Evolutionary conservation across 2,113 vertebrate genomes (phyloP), one percentile per base, ranked within the genome.

Genomic region (Propithecus coquereli): DNA sequence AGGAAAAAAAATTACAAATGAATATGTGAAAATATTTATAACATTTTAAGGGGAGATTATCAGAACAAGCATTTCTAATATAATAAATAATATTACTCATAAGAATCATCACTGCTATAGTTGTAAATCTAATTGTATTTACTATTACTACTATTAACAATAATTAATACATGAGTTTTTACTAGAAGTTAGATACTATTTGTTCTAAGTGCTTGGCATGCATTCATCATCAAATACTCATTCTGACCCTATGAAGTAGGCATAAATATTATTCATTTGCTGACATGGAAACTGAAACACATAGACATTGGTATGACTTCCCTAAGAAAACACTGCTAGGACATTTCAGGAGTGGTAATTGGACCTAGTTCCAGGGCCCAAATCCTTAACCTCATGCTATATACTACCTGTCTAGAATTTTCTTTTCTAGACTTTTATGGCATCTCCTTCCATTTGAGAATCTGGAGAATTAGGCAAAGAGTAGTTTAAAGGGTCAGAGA

Each of bases 11-110:
- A 87, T 66, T 96, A 47, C 10, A 88, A 84, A 52, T 1, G 52
- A 93, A 1, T 45, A 37, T 81, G 81, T 84, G 43, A 93, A 93
- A 95, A n/a, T 94, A 95, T 91, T 94, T 94, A 65, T 95, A 81
- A 54, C 5, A 89, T 65, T 14, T 86, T 84, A 97, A 93, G 37
- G 37, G 6, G 3, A 50, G 34, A 91, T 97, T 87, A 85, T 52
- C 68, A 94, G 23, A 50, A 89, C 91, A 86, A 97, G 54, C 16
- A 68, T 94, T 90, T 80, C n/a, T 3, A 71, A 47, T 52, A 71
- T 73, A 16, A 82, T 40, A 89, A 89, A 61, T 89, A 94, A 45
- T 88, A 87, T 93, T 74, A 43, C 16, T 45, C 27, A 43, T 96
- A 79, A 90, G 40, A 91, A 83, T 73, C 47, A 73, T 71, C 27